A percentile compares a stretch with the other conserved stretches of the same genome.
These are phyloP conservation scores for Notiomystis cincta DNA, from an alignment of 2,113 vertebrate genomes.

Conservation along the genomic window DNA sequence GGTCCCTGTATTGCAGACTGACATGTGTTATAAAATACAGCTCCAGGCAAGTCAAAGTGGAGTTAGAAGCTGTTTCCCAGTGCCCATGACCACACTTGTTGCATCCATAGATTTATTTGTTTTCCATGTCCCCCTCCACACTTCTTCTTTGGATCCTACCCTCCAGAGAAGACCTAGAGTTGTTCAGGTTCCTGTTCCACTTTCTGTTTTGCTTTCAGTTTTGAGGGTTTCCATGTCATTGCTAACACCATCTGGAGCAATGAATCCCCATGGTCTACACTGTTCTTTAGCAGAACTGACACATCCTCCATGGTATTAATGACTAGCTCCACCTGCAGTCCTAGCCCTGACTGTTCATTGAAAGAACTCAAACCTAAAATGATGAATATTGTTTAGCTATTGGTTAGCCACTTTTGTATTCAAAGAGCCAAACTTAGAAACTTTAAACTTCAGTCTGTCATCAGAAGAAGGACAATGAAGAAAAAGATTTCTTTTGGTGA, in stretches of 20 bases:
- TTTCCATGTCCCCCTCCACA: neutral
- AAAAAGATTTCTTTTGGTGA: neutral
- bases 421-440: neutral
- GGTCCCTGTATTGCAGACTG: neutral
- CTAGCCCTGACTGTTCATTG: neutral
- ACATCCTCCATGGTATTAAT: neutral
- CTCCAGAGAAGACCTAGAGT: neutral
- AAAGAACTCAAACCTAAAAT: neutral
- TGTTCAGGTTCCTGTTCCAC: neutral
- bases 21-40: neutral
- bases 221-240: neutral
- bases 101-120: neutral
- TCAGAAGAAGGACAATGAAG: neutral
- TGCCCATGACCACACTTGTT: neutral
- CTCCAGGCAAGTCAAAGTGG: neutral
- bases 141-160: neutral
- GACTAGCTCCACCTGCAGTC: neutral
- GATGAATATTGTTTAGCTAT: neutral
- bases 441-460: neutral
- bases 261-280: neutral
- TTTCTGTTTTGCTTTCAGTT: neutral
- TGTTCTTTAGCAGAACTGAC: neutral
- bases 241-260: neutral
- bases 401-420: neutral
- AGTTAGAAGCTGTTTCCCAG: neutral